Evolutionary conservation across 37 sponge, comb jelly and placozoan genomes (phyloP).

Genomic region (Cladorhizidae sp.): DNA sequence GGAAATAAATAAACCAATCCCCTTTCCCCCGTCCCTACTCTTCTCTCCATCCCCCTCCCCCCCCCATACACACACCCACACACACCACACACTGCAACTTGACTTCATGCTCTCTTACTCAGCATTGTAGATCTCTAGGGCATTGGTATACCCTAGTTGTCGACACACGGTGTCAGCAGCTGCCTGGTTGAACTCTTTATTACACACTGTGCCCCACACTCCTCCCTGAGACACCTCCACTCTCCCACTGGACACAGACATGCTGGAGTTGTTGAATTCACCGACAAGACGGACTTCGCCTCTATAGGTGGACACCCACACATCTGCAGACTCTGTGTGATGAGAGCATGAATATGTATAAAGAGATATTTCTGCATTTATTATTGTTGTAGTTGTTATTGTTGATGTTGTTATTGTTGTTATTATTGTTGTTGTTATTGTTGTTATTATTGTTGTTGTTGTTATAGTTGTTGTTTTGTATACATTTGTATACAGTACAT

Average conservation of each 20-base stretch:
- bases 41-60: no score
- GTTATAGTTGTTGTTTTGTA: background rate
- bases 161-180: conserved; percentile 64
- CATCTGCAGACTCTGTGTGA: background rate
- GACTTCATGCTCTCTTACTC: conserved; percentile 5
- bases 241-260: conserved; percentile 10
- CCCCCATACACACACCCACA: no score
- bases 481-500: background rate
- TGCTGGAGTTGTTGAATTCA: background rate
- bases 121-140: background rate
- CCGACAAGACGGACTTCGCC: conserved; percentile 37
- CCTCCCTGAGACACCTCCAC: conserved; percentile 39
- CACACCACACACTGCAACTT: no score
- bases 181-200: conserved; percentile 20
- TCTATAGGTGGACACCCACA: conserved; percentile 25
- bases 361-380: background rate
- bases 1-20: no score
- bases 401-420: background rate
- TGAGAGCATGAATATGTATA: background rate
- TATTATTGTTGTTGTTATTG: background rate
- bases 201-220: conserved; percentile 76
- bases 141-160: conserved; percentile 53
- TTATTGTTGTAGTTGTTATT: background rate
- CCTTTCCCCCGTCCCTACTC: no score
- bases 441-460: background rate